Evolutionary conservation across 2,113 vertebrate species (phyloP), one percentile per base, ranked within the genome.

Genomic region (Proterorhinus semilunaris): DNA sequence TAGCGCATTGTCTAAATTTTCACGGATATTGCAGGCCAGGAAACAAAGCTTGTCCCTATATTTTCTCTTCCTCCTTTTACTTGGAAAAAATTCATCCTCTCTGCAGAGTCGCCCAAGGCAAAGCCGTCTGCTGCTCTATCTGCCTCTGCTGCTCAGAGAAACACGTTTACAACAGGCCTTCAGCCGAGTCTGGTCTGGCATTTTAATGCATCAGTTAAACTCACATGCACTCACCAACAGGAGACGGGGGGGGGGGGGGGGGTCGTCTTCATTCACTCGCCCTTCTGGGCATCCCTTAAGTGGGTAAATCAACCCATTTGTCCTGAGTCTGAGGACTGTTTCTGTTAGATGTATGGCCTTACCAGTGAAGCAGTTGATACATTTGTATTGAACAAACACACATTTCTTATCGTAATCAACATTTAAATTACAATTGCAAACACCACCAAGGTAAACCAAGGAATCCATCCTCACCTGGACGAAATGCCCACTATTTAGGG

Each of bases 21-120:
- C 27, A 4, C 27, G 3, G 4, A 36, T 36, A 36, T 36, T 36
- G 27, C 27, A 36, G 27, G 2, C 27, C n/a, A 10, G 58, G 53
- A 66, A 75, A 48, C 46, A 48, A 54, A 68, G 4, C 42, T n/a
- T 44, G 36, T 61, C 42, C 58, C 43, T 58, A 12, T 3, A 42
- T 43, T 6, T 15, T 61, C 45, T 13, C 15, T n/a, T 9, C 15
- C 27, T 36, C 4, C 50, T 62, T 80, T n/a, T 64, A 71, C 73
- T 83, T 54, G 55, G 70, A 81, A 87, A 81, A 80, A 83, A 68
- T 80, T 85, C 72, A 83, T 62, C 69, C 80, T 81, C 62, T 50
- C 82, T 82, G 57, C 76, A 74, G 75, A 77, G 51, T 52, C 48
- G 75, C 86, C 71, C 15, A 8, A 36, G 82, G 86, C 82, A 53